Evolutionary conservation across 2,113 vertebrate species (phyloP).

Genomic region (Zapornia atra): DNA sequence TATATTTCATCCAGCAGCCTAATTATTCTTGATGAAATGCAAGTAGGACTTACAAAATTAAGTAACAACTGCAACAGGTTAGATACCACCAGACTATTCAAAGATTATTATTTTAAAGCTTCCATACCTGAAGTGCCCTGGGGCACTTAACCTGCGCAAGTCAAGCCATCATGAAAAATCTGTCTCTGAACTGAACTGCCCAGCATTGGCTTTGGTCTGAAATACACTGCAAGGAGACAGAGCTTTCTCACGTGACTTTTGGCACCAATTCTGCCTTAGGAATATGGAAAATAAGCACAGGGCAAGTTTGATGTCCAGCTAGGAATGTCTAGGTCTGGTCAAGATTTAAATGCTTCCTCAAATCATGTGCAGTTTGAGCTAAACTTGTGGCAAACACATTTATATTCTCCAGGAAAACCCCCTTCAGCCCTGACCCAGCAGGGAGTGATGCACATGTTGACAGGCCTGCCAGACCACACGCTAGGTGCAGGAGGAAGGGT

Average conservation of each 20-base stretch:
- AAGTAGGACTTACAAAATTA: background rate
- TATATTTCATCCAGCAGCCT: background rate
- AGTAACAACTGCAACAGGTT: background rate
- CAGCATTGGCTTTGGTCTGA: background rate
- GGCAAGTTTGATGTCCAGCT: background rate
- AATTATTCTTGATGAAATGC: background rate
- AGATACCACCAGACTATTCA: background rate
- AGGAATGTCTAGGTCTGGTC: background rate
- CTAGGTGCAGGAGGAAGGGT: background rate
- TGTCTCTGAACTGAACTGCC: background rate
- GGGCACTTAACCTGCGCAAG: background rate
- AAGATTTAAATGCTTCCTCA: background rate
- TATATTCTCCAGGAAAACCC: background rate
- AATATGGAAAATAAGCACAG: accelerated
- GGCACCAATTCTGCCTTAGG: background rate
- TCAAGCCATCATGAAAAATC: background rate
- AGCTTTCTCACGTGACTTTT: background rate
- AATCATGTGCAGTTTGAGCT: background rate
- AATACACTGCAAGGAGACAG: background rate
- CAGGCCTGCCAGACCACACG: accelerated
- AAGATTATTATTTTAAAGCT: background rate
- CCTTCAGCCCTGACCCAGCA: background rate
- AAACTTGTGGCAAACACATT: background rate
- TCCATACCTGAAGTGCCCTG: background rate
- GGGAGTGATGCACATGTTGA: background rate